A percentile compares a stretch with the other conserved stretches of the same genome.
Conservation (phyloP, 2,888 invertebrate species). For the Eupithecia inturbata region DNA sequence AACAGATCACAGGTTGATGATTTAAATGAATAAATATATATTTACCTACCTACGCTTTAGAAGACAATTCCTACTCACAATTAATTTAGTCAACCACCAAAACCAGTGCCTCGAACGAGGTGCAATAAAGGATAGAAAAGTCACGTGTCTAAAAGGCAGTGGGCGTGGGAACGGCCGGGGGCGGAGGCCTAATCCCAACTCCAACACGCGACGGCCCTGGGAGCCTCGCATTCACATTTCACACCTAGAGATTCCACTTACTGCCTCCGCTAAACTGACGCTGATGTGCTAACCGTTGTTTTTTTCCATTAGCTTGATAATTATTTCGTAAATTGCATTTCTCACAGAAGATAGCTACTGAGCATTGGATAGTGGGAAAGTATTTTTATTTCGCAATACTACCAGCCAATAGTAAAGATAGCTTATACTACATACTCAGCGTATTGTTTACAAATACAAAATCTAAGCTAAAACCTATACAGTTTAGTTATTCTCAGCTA, state of each 20-base stretch:
- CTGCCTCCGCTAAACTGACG: slow-evolving; percentile 38
- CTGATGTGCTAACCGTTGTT: slow-evolving; percentile 22
- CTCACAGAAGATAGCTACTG: background rate
- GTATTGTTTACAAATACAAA: background rate
- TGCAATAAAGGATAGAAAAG: slow-evolving; percentile 19
- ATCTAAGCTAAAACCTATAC: background rate
- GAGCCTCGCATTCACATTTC: slow-evolving; percentile 34
- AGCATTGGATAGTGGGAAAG: slow-evolving; percentile 6
- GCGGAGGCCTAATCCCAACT: slow-evolving; percentile 68
- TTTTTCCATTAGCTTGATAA: slow-evolving; percentile 9
- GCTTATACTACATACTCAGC: background rate
- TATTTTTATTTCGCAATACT: slow-evolving; percentile 2
- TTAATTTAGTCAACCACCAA: background rate
- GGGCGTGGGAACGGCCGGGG: slow-evolving; percentile 77
- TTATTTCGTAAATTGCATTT: slow-evolving; percentile 13
- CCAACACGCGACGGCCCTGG: slow-evolving; percentile 65
- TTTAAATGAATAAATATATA: background rate
- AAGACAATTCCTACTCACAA: background rate
- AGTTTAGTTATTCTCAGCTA: too few species aligned
- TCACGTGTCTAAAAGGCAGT: slow-evolving; percentile 45
- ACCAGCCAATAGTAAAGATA: background rate
- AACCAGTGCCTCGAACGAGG: slow-evolving; percentile 33
- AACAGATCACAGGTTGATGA: too few species aligned
- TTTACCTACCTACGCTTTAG: background rate
- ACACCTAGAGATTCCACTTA: slow-evolving; percentile 39